These are phyloP conservation scores for Geotrypetes seraphini DNA, from an alignment of 2,797 vertebrate genomes.

Conservation along the genomic window DNA sequence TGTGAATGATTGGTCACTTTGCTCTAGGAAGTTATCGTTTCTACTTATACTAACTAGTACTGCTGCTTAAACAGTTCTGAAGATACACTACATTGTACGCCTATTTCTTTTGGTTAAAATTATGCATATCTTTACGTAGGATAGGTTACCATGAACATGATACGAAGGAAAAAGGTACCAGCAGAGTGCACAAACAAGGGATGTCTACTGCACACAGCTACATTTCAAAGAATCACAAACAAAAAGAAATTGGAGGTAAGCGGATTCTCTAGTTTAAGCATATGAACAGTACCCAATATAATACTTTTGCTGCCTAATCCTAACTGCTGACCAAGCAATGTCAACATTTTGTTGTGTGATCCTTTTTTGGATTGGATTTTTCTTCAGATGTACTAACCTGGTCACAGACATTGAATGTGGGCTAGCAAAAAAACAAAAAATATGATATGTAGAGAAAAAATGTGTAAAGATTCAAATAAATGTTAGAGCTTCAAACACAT, in stretches of 20 bases:
- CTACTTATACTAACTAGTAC: too few species aligned
- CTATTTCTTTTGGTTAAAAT: too few species aligned
- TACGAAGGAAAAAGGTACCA: conserved; percentile 39
- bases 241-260: conserved; percentile 40
- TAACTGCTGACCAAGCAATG: conserved; percentile 35
- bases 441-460: conserved; percentile 86
- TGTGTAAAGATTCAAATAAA: conserved; percentile 66
- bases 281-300: conserved; percentile 22
- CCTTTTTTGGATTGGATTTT: conserved; percentile 43
- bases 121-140: conserved; percentile 44
- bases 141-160: conserved; percentile 26
- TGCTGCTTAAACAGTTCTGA: too few species aligned
- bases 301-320: conserved; percentile 19
- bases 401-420: conserved; percentile 98
- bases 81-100: too few species aligned
- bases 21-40: too few species aligned
- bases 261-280: conserved; percentile 18
- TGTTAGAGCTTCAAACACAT: conserved; percentile 16
- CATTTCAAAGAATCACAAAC: conserved; percentile 67
- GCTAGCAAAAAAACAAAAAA: conserved; percentile 98
- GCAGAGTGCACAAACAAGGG: conserved; percentile 36
- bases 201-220: conserved; percentile 51
- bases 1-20: too few species aligned
- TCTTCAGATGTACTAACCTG: conserved; percentile 86
- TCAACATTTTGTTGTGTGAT: conserved; percentile 62